Base-by-base conservation (phyloP, 2,797 vertebrate genomes). In the Dipus sagitta region DNA sequence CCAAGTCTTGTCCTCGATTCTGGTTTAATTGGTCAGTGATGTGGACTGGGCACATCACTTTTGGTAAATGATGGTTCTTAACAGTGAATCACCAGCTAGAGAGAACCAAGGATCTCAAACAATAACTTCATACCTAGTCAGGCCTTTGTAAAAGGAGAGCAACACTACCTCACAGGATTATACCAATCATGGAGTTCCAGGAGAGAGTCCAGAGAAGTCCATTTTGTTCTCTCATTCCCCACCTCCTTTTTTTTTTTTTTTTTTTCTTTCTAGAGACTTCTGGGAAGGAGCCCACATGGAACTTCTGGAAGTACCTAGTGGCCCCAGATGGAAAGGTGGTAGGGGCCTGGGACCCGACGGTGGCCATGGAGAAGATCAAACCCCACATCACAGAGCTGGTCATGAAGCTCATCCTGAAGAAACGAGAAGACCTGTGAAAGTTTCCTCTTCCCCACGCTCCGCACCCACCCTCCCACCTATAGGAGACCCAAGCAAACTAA, bases 241-340 rank as follows among this genome's bases (percentile, higher is more conserved):
- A 47, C 42, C 42, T 9, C 42, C 42, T 8, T 42, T 78, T 94
- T 77, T 4, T 30, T n/a, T n/a, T n/a, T n/a, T n/a, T n/a, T n/a
- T n/a, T n/a, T n/a, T n/a, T n/a, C n/a, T n/a, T 23, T 81, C 24
- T 94, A 99, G 99, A 99, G 32, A 97, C 98, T 15, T 99, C 99
- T 82, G 98, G 98, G 88, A 98, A 99, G 96, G 99, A 99, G 95
- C 99, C 99, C 34, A 98, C 99, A 95, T 99, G 99, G 99, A 99
- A 99, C 96, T 99, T 99, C 98, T 99, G 99, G 99, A 99, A 99
- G 97, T 99, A 99, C 95, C 98, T 99, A 1, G 97, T 99, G 20
- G 98, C 99, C 62, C 98, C 99, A 1, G 98, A 99, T n/a, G 99
- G 99, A 11, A 98, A 99, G 85, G 99, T 98, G 68, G 98, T 99